Conservation (phyloP, 2,888 invertebrate genomes). For the Apodemia duryi region DNA sequence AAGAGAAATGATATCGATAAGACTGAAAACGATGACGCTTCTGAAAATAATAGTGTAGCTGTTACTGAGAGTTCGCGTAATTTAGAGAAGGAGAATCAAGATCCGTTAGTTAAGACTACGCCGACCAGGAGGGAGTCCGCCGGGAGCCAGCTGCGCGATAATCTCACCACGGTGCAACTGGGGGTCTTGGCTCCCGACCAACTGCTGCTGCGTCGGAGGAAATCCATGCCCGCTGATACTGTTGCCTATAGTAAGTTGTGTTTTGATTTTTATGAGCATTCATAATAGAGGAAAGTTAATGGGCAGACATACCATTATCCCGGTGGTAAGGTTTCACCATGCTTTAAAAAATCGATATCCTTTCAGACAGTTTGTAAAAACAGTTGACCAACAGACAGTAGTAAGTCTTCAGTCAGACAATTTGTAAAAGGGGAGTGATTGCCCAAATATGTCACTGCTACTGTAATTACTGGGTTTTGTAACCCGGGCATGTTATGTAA, state of each 20-base stretch:
- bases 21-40: slow-evolving; percentile 43
- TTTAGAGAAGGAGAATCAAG: slow-evolving; percentile 37
- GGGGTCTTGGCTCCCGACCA: slow-evolving; percentile 39
- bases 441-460: no score
- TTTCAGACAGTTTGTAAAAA: no score
- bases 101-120: slow-evolving; percentile 26
- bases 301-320: no score
- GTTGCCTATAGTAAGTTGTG: slow-evolving; percentile 41
- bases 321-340: no score
- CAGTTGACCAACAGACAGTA: no score
- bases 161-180: slow-evolving; percentile 38
- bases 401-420: no score
- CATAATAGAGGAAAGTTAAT: no score
- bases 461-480: no score
- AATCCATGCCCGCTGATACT: slow-evolving; percentile 57
- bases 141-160: slow-evolving; percentile 54
- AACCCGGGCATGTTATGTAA: no score
- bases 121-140: slow-evolving; percentile 35
- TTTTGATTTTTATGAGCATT: not conserved
- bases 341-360: no score
- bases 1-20: slow-evolving; percentile 42
- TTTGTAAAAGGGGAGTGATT: no score
- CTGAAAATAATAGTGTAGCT: slow-evolving; percentile 37
- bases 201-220: slow-evolving; percentile 47
- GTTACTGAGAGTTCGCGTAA: slow-evolving; percentile 35